phyloP scores from a whole-genome alignment of 2,113 vertebrate species.

The Sander vitreus region DNA sequence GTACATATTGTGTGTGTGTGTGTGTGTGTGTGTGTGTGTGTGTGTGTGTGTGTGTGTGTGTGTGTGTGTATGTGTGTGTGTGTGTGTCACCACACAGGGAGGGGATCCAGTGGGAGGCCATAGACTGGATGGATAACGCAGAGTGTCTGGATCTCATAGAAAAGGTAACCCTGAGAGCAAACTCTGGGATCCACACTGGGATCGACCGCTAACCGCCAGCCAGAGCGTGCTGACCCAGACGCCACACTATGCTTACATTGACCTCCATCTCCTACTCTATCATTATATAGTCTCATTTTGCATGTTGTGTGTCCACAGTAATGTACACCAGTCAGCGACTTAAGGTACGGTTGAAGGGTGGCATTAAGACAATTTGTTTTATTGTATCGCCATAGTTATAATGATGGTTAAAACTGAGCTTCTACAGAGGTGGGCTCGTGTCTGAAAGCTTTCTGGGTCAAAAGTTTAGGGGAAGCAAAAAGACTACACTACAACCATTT shows the following conservation, averaged over 20 bases:
- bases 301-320: conserved; percentile 70
- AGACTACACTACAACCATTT: not conserved
- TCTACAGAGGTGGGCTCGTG: conserved; percentile 16
- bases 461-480: conserved; percentile 16
- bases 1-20: conserved; percentile 37
- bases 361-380: conserved; percentile 58
- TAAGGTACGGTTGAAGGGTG: conserved; percentile 45
- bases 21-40: conserved; percentile 14
- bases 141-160: conserved; percentile 96
- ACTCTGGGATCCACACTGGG: no score
- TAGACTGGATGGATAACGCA: conserved; percentile 97
- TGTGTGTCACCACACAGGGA: conserved; percentile 83
- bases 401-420: conserved; percentile 37
- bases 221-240: conserved; percentile 65
- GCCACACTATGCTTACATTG: conserved; percentile 63
- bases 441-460: conserved; percentile 33
- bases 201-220: conserved; percentile 67
- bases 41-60: not conserved
- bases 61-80: conserved; percentile 48
- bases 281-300: conserved; percentile 72
- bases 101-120: conserved; percentile 94
- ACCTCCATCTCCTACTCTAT: conserved; percentile 64
- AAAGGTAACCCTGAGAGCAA: conserved; percentile 87
- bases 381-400: conserved; percentile 58
- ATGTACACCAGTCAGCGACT: conserved; percentile 65